Conservation (phyloP, 2,797 vertebrate species). For the Intellagama lesueurii region DNA sequence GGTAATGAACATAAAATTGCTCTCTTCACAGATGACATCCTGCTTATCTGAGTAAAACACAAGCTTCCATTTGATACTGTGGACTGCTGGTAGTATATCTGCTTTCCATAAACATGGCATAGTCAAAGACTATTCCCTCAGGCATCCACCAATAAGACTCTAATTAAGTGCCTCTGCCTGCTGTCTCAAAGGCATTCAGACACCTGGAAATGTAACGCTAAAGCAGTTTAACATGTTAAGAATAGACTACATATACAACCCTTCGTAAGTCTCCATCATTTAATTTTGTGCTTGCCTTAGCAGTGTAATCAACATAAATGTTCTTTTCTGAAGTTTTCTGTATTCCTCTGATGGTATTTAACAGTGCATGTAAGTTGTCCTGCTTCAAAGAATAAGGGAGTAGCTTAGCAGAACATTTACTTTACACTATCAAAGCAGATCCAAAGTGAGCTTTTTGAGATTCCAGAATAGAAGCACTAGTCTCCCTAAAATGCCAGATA, state of each 20-base stretch:
- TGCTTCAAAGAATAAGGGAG: slow-evolving; percentile 15
- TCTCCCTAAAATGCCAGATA: neutral
- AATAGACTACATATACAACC: neutral
- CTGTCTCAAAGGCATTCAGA: slow-evolving; percentile 30
- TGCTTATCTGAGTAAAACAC: slow-evolving; percentile 74
- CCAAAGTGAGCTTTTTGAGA: neutral
- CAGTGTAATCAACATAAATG: slow-evolving; percentile 3
- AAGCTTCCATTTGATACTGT: slow-evolving; percentile 55
- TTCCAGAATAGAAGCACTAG: neutral
- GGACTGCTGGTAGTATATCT: slow-evolving; percentile 47
- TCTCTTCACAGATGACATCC: slow-evolving; percentile 70
- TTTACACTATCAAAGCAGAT: slow-evolving; percentile 7
- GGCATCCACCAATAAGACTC: slow-evolving; percentile 24
- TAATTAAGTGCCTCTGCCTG: slow-evolving; percentile 61
- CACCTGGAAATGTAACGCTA: slow-evolving; percentile 14
- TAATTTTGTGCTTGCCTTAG: neutral
- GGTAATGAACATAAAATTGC: slow-evolving; percentile 59
- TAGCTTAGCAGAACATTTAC: neutral
- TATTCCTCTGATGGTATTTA: neutral
- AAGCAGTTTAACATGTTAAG: neutral
- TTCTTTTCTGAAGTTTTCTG: slow-evolving; percentile 24
- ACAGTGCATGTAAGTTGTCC: neutral
- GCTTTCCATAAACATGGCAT: slow-evolving; percentile 62
- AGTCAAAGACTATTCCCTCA: slow-evolving; percentile 36
- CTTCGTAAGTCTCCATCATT: slow-evolving; percentile 5